A percentile compares a stretch with the other conserved stretches of the same genome.
phyloP scores from a whole-genome alignment of 2,113 vertebrate genomes.

The Equus quagga region DNA sequence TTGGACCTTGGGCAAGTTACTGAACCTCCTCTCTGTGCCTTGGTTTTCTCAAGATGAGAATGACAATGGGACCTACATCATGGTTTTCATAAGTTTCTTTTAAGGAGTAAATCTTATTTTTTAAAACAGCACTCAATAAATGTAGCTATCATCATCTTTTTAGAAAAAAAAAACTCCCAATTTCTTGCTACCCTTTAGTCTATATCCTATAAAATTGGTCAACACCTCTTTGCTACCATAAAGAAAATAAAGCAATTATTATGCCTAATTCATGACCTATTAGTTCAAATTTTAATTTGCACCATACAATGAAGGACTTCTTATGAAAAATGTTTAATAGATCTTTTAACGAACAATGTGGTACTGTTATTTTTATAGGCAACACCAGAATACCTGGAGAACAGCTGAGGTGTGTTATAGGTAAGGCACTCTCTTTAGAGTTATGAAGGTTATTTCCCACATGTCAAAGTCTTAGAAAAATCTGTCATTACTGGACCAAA shows the following conservation, averaged over 20 bases:
- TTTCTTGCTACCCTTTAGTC: not conserved
- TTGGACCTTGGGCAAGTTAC: not conserved
- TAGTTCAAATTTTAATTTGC: not conserved
- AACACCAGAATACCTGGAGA: not conserved
- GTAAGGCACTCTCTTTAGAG: not conserved
- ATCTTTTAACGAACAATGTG: not conserved
- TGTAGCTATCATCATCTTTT: not conserved
- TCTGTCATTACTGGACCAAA: not conserved
- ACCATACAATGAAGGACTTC: not conserved
- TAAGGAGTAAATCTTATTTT: not conserved
- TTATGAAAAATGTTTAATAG: not conserved
- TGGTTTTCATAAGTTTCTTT: not conserved
- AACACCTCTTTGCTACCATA: not conserved
- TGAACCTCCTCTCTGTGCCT: not conserved
- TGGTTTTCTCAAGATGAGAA: not conserved
- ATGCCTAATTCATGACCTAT: not conserved
- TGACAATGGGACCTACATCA: not conserved
- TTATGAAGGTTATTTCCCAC: not conserved
- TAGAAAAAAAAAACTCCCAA: not conserved
- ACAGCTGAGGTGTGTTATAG: fast-evolving
- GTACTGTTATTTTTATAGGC: not conserved
- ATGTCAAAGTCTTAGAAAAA: not conserved
- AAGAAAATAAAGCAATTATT: not conserved
- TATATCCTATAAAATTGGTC: not conserved
- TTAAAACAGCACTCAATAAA: not conserved